These are phyloP conservation scores for Melanotaenia duboulayi DNA, from an alignment of 2,113 vertebrate species.

Conservation along the genomic window DNA sequence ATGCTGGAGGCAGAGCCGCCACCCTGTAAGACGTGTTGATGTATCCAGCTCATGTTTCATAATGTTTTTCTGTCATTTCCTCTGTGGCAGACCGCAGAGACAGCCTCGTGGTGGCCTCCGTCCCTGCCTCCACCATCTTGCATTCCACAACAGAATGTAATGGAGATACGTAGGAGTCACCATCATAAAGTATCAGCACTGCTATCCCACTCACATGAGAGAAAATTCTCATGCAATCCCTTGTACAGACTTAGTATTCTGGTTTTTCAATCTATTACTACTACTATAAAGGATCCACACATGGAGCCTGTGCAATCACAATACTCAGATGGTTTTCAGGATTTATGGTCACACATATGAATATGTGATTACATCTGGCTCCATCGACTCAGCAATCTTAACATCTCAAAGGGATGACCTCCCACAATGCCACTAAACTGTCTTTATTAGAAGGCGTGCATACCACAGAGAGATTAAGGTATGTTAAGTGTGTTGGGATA, in stretches of 20 bases:
- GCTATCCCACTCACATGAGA: conserved; percentile 23
- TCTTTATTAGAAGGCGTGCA: conserved; percentile 21
- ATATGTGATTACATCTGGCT: conserved; percentile 66
- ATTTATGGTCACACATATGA: conserved; percentile 44
- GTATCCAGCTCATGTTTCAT: conserved; percentile 53
- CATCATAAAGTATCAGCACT: conserved; percentile 8
- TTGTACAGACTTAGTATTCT: neutral
- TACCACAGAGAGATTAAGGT: conserved; percentile 21
- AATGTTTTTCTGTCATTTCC: conserved; percentile 47
- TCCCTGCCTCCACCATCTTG: conserved; percentile 44
- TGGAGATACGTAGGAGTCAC: conserved; percentile 15
- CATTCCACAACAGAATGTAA: conserved; percentile 52
- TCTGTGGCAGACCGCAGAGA: conserved; percentile 66
- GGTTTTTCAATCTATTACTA: neutral
- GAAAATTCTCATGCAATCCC: conserved; percentile 21
- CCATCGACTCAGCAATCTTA: conserved; percentile 10
- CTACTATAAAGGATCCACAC: conserved; percentile 39
- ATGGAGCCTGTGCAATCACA: conserved; percentile 3
- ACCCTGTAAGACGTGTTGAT: conserved; percentile 45
- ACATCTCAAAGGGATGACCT: conserved; percentile 19
- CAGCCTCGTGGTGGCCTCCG: conserved; percentile 54
- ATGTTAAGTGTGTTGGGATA: conserved; percentile 7
- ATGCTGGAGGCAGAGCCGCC: conserved; percentile 28
- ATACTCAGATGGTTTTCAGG: conserved; percentile 64
- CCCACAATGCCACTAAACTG: conserved; percentile 15